Evolutionary conservation across 1,140 invertebrate genomes (phyloP).

Genomic region (Gerris buenoi): DNA sequence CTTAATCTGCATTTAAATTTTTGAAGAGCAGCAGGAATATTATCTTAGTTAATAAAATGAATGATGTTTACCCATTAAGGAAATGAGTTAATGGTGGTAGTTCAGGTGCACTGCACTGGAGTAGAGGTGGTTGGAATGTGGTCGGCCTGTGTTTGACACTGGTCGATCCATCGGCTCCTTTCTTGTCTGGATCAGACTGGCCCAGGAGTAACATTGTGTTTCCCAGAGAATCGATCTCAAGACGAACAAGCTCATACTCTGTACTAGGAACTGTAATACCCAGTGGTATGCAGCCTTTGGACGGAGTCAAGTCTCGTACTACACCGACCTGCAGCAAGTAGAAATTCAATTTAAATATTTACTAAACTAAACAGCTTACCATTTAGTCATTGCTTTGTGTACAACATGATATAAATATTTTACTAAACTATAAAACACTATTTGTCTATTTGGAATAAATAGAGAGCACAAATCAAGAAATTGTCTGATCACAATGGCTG

Average conservation of each 20-base stretch:
- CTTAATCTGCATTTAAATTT: too few relatives aligned
- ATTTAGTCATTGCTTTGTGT: too few relatives aligned
- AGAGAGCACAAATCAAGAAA: too few relatives aligned
- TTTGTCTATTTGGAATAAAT: too few relatives aligned
- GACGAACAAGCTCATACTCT: constrained; percentile 35
- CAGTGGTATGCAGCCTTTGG: constrained; percentile 35
- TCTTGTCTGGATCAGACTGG: constrained; percentile 27
- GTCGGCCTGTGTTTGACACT: constrained; percentile 30
- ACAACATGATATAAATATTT: too few relatives aligned
- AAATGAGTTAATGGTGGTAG: constrained; percentile 16
- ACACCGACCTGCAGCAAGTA: constrained; percentile 25
- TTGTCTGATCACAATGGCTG: too few relatives aligned
- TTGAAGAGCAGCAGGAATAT: too few relatives aligned
- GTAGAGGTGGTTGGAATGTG: constrained; percentile 34
- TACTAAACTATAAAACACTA: too few relatives aligned
- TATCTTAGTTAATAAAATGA: too few relatives aligned
- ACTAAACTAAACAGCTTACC: too few relatives aligned
- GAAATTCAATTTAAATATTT: too few relatives aligned
- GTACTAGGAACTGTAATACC: constrained; percentile 36
- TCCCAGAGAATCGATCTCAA: constrained; percentile 32
- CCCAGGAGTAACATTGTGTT: constrained; percentile 31
- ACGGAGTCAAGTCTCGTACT: constrained; percentile 35
- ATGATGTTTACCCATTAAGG: constrained; percentile 8
- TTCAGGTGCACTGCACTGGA: constrained; percentile 30
- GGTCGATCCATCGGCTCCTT: constrained; percentile 16